phyloP scores from a whole-genome alignment of 1,140 invertebrate genomes.

The Drosophila trapezifrons region DNA sequence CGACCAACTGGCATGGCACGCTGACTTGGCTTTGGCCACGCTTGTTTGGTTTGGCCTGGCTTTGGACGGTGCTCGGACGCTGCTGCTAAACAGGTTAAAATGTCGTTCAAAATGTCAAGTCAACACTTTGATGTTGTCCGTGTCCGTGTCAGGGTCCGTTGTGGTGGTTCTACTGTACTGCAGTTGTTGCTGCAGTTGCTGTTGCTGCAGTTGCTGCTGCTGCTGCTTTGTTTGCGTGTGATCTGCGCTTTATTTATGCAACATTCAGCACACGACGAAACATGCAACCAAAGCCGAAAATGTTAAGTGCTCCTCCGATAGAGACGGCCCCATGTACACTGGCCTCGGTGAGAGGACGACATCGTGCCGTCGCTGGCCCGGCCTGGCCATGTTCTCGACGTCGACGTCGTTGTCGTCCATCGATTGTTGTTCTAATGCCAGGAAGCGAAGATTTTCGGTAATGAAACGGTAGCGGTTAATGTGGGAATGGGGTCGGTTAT shows the following conservation, averaged over 20 bases:
- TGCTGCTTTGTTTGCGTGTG: conserved; percentile 74
- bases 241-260: conserved; percentile 81
- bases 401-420: conserved; percentile 47
- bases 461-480: conserved; percentile 71
- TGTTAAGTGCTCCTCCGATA: conserved; percentile 71
- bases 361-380: conserved; percentile 63
- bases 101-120: conserved; percentile 83
- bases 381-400: conserved; percentile 43
- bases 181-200: conserved; percentile 8
- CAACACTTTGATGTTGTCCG: conserved; percentile 83
- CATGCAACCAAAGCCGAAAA: conserved; percentile 79
- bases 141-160: conserved; percentile 53
- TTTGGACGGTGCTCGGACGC: conserved; percentile 46
- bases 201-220: conserved; percentile 15
- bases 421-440: conserved; percentile 68
- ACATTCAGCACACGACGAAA: conserved; percentile 81
- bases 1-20: conserved; percentile 64
- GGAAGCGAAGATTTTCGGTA: conserved; percentile 65
- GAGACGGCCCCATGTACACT: conserved; percentile 20
- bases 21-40: conserved; percentile 73
- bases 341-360: conserved; percentile 22
- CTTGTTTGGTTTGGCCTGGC: conserved; percentile 75
- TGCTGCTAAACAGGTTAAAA: conserved; percentile 81
- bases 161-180: conserved; percentile 46
- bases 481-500: conserved; percentile 66